Evolutionary conservation across 2,888 invertebrate species (phyloP), one percentile per base, ranked within the genome.

Genomic region (Phragmatobia fuliginosa): DNA sequence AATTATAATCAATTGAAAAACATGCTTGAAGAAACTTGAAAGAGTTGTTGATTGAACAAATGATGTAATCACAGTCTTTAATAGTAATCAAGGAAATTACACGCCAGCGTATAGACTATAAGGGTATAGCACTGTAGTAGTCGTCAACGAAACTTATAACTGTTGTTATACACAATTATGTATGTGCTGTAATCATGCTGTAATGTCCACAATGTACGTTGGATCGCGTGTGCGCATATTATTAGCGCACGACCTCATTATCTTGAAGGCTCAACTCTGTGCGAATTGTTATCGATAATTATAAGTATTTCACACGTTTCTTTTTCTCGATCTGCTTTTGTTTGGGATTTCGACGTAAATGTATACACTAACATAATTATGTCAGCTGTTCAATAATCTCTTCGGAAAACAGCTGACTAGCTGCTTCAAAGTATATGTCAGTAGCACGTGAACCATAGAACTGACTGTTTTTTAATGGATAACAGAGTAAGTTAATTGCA

Each of bases 161-260:
- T 72, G 72, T 75, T 67, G 74, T 85, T 84, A 85, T 81, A 80
- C 78, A 81, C 75, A 79, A 82, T 85, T 82, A 79, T 77, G 70
- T 68, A 32, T 61, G 52, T 77, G 82, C 74, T 80, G 83, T 83
- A 85, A 84, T 79, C 78, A 73, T 70, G 74, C 74, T 70, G 79
- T 83, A 81, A 83, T 77, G 67, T 71, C 75, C 62, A 70, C 75
- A 70, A 74, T 75, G 75, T 77, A 75, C 76, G 73, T 74, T 73
- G 78, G 67, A 73, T 79, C 66, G 84, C 80, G 83, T 81, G 85
- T 77, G 80, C 80, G 77, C 80, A 83, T 84, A 83, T 79, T 75
- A 81, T 84, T 84, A 84, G 76, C 80, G 76, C 68, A 58, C 82
- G 85, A 82, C 86, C 87, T 85, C 79, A 83, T 83, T 85, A 77